These are phyloP conservation scores for Abrostola triplasia DNA, from an alignment of 2,888 invertebrate species.

Conservation along the genomic window DNA sequence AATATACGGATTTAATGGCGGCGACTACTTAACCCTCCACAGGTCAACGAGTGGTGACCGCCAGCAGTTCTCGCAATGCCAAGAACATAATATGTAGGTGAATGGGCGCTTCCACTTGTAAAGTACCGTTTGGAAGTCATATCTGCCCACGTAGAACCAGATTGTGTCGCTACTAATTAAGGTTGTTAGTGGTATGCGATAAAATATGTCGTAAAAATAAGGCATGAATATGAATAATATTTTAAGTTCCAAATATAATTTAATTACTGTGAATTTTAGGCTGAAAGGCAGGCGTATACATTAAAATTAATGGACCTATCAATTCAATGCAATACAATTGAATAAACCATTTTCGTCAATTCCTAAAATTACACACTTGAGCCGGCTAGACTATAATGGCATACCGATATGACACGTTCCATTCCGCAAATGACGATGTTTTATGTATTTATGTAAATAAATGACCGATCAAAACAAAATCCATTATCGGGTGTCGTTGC, in stretches of 20 bases:
- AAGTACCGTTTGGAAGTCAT: conserved; percentile 24
- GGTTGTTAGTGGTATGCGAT: conserved; percentile 16
- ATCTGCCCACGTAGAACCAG: conserved; percentile 16
- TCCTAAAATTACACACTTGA: conserved; percentile 43
- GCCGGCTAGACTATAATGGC: conserved; percentile 30
- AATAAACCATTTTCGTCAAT: conserved; percentile 39
- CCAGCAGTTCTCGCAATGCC: conserved; percentile 9
- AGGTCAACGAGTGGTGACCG: conserved; percentile 46
- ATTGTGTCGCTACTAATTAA: conserved; percentile 24
- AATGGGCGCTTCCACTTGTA: conserved; percentile 20
- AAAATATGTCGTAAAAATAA: conserved; percentile 13
- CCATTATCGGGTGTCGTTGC: conserved; percentile 63
- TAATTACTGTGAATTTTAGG: conserved; percentile 4
- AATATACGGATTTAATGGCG: conserved; percentile 45
- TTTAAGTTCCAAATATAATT: conserved; percentile 1
- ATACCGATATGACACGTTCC: conserved; percentile 32
- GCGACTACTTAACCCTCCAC: conserved; percentile 41
- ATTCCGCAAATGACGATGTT: conserved; percentile 44
- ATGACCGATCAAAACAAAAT: conserved; percentile 60
- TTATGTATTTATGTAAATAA: conserved; percentile 63
- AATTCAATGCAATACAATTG: conserved; percentile 14
- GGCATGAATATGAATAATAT: background rate
- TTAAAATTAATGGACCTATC: conserved; percentile 14
- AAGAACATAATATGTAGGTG: conserved; percentile 31
- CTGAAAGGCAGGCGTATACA: conserved; percentile 8